Conservation (phyloP, 2,797 vertebrate species). For the Moxostoma hubbsi region DNA sequence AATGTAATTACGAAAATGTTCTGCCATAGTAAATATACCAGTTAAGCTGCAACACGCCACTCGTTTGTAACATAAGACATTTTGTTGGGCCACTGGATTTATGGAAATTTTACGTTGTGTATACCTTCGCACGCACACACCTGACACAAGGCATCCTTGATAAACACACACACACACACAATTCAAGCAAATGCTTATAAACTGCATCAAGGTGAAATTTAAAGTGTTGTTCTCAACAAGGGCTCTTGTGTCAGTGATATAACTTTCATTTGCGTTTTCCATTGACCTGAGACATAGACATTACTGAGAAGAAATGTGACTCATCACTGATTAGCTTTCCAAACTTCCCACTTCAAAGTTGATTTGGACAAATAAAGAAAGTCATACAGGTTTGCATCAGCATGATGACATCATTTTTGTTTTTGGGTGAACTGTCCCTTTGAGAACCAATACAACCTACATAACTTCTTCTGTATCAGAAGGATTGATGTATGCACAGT, state of each 20-base stretch:
- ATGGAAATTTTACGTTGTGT: conserved; percentile 66
- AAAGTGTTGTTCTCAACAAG: conserved; percentile 19
- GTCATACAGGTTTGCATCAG: no score
- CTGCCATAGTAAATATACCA: conserved; percentile 71
- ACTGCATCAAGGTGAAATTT: no score
- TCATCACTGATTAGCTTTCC: conserved; percentile 11
- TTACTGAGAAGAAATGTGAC: conserved; percentile 5
- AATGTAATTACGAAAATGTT: conserved; percentile 75
- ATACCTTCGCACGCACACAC: conserved; percentile 59
- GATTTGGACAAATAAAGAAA: no score
- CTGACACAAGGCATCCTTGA: conserved; percentile 62
- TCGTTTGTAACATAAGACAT: conserved; percentile 59
- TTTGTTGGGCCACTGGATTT: conserved; percentile 54
- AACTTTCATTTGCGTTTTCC: neutral
- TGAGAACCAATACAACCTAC: no score
- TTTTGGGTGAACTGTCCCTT: no score
- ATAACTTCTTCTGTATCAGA: no score
- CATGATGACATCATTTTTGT: no score
- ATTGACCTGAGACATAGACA: conserved; percentile 15
- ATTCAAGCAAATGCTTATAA: conserved; percentile 57
- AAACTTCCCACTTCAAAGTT: neutral
- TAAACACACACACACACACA: conserved; percentile 23
- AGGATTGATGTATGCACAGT: no score
- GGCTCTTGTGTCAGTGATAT: neutral
- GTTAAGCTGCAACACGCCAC: conserved; percentile 65